Evolutionary conservation across 2,888 invertebrate genomes (phyloP).

Genomic region (Drosophila fulvimacula): DNA sequence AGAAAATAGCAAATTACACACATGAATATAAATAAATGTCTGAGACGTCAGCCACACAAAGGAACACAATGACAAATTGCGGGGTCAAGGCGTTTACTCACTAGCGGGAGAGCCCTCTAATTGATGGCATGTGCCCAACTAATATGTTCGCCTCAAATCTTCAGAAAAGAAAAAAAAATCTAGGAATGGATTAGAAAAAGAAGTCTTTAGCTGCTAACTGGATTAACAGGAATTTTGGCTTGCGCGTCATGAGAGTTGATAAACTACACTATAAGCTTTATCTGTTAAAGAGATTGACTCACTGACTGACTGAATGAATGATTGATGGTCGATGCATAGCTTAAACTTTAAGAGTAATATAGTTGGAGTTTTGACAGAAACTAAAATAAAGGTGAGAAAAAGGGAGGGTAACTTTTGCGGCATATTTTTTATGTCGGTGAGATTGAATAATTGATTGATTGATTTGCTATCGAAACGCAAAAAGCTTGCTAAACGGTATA

Average conservation of each 20-base stretch:
- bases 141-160: slow-evolving; percentile 28
- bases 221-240: slow-evolving; percentile 28
- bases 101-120: slow-evolving; percentile 36
- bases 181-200: background rate
- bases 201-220: slow-evolving; percentile 5
- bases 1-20: slow-evolving; percentile 67
- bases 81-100: slow-evolving; percentile 43
- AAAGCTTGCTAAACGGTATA: background rate
- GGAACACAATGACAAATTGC: slow-evolving; percentile 54
- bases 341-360: too few relatives aligned
- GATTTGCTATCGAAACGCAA: background rate
- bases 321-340: background rate
- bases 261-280: background rate
- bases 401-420: too few relatives aligned
- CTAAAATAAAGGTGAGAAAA: background rate
- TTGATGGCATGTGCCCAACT: slow-evolving; percentile 42
- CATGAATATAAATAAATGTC: slow-evolving; percentile 65
- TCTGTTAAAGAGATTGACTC: background rate
- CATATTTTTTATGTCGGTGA: background rate
- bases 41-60: slow-evolving; percentile 37
- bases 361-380: background rate
- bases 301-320: background rate
- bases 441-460: slow-evolving; percentile 1
- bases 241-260: background rate
- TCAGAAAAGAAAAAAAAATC: background rate